A percentile compares a stretch with the other conserved stretches of the same genome.
Conservation (phyloP, 2,797 vertebrate species). For the Falco rusticolus region DNA sequence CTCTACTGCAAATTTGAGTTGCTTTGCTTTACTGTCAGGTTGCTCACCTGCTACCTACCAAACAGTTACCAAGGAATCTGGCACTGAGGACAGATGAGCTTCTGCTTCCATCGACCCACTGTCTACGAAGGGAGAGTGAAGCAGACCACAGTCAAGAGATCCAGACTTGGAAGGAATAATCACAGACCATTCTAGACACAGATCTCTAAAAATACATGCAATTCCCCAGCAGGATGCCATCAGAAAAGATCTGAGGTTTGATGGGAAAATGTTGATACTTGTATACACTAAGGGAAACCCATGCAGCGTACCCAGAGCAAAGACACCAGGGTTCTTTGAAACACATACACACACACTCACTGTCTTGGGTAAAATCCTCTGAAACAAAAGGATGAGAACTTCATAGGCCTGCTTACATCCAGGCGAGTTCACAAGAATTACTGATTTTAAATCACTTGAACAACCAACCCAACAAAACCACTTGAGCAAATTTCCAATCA, state of each 20-base stretch:
- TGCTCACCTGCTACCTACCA: not conserved
- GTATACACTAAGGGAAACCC: not conserved
- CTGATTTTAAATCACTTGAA: not conserved
- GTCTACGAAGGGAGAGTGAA: not conserved
- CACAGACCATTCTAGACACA: not conserved
- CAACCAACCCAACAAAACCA: not conserved
- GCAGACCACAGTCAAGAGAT: not conserved
- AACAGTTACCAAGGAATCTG: not conserved
- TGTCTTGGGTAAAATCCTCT: not conserved
- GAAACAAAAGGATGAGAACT: not conserved
- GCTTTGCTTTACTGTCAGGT: not conserved
- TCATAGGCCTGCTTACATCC: not conserved
- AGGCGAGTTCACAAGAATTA: not conserved
- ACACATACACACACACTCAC: not conserved
- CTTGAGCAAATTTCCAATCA: not conserved
- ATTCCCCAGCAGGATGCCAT: not conserved
- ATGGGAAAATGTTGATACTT: not conserved
- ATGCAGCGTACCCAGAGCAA: not conserved
- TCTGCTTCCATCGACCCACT: not conserved
- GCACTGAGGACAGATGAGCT: not conserved
- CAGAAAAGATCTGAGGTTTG: not conserved
- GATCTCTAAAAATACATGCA: not conserved
- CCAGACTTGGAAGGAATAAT: not conserved
- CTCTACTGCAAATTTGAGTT: not conserved
- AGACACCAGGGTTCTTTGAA: not conserved